Percentiles rank a stretch among this genome's conserved stretches.
Conservation (phyloP, 2,888 invertebrate species). For the Adelphocoris suturalis region DNA sequence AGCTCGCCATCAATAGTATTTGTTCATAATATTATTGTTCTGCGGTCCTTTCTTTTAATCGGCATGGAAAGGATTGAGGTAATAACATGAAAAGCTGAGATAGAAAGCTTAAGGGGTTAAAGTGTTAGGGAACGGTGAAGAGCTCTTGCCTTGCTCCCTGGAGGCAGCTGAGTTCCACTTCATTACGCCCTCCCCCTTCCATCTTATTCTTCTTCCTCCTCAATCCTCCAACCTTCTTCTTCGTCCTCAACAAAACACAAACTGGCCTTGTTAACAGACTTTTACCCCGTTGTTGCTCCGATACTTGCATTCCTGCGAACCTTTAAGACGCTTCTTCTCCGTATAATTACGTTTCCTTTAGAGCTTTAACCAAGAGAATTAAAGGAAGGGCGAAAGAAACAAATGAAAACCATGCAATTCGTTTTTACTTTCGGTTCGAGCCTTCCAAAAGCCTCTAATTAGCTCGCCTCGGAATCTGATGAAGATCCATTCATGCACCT, state of each 20-base stretch:
- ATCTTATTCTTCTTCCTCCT: neutral
- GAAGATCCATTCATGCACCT: slow-evolving; percentile 12
- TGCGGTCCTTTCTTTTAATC: neutral
- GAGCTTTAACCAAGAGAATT: neutral
- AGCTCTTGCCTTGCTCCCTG: neutral
- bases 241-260: neutral
- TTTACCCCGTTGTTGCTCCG: neutral
- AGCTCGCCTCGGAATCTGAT: neutral
- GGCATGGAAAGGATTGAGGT: neutral
- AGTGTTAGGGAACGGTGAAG: neutral
- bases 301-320: slow-evolving; percentile 20
- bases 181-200: neutral
- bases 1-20: neutral
- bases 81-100: neutral
- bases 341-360: slow-evolving; percentile 22
- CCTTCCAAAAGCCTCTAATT: neutral
- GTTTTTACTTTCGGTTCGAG: neutral
- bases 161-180: slow-evolving; percentile 4
- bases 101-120: neutral
- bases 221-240: neutral
- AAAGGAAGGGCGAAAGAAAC: neutral
- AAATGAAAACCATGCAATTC: neutral
- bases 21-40: no score
- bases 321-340: neutral
- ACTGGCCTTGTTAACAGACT: slow-evolving; percentile 34